Percentiles rank a stretch among this genome's conserved stretches.
These are phyloP conservation scores for Rhinogobio ventralis DNA, from an alignment of 2,797 vertebrate species.

Conservation along the genomic window DNA sequence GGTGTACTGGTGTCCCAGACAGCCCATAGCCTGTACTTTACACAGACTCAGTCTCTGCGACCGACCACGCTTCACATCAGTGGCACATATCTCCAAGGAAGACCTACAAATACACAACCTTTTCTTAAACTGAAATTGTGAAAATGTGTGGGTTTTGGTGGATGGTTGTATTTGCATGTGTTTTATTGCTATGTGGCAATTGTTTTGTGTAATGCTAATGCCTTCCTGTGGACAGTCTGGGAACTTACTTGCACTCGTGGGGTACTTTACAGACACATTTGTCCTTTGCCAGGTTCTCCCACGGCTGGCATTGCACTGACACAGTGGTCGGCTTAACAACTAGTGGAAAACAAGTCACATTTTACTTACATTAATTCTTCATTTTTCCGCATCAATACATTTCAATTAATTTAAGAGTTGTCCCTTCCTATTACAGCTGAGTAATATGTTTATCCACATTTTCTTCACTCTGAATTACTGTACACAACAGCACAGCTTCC, in stretches of 20 bases:
- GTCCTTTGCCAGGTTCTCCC: slow-evolving; percentile 81
- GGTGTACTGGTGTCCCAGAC: slow-evolving; percentile 78
- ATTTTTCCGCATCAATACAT: background rate
- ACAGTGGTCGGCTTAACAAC: slow-evolving; percentile 45
- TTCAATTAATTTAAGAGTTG: background rate
- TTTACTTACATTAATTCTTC: background rate
- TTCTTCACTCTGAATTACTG: background rate
- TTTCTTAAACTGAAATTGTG: background rate
- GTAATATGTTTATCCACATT: background rate
- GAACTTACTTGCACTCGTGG: slow-evolving; percentile 86
- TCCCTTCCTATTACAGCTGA: background rate
- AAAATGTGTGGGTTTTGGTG: background rate
- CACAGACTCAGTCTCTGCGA: slow-evolving; percentile 79
- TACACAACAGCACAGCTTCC: background rate
- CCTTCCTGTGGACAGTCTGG: background rate
- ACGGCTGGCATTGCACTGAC: slow-evolving; percentile 82
- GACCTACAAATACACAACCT: slow-evolving; percentile 69
- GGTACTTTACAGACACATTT: slow-evolving; percentile 89
- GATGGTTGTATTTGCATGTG: background rate
- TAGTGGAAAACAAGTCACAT: background rate
- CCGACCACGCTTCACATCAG: slow-evolving; percentile 62
- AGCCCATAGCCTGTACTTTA: slow-evolving; percentile 83
- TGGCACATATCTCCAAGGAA: slow-evolving; percentile 83
- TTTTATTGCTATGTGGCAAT: background rate
- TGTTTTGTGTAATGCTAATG: background rate